Evolutionary conservation across 2,888 invertebrate genomes (phyloP).

Genomic region (Lottia gigantea): DNA sequence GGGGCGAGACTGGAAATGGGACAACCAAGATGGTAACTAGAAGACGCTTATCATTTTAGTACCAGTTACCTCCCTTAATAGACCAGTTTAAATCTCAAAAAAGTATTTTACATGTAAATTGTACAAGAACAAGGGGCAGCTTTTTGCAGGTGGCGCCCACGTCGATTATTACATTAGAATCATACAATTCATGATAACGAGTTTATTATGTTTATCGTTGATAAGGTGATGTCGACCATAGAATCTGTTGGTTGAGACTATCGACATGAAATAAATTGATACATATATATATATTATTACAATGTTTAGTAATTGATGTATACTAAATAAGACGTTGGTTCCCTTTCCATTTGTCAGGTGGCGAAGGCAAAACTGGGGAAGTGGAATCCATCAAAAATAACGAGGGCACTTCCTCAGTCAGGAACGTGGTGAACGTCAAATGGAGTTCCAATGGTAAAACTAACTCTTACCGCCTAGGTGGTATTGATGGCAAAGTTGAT

Average conservation of each 20-base stretch:
- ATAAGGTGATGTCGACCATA: no score
- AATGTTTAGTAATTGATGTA: neutral
- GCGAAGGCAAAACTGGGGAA: neutral
- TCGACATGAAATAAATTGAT: no score
- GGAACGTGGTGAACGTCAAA: conserved; percentile 15
- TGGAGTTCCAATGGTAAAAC: conserved; percentile 16
- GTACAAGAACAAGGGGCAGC: neutral
- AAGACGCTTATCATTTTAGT: neutral
- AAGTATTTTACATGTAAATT: neutral
- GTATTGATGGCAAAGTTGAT: conserved; percentile 23
- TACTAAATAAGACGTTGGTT: no score
- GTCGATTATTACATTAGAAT: neutral
- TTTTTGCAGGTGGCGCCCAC: neutral
- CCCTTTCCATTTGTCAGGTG: neutral
- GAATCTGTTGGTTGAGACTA: no score
- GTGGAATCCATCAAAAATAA: neutral
- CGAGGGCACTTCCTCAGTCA: neutral
- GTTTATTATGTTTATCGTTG: no score
- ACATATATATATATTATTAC: no score
- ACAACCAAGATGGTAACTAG: conserved; percentile 13
- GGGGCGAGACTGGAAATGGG: conserved; percentile 19
- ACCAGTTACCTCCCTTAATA: no score
- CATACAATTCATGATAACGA: no score
- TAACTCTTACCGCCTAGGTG: conserved; percentile 20
- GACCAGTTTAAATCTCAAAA: no score